Evolutionary conservation across 1,140 invertebrate species (phyloP).

Genomic region (Chionoecetes opilio): DNA sequence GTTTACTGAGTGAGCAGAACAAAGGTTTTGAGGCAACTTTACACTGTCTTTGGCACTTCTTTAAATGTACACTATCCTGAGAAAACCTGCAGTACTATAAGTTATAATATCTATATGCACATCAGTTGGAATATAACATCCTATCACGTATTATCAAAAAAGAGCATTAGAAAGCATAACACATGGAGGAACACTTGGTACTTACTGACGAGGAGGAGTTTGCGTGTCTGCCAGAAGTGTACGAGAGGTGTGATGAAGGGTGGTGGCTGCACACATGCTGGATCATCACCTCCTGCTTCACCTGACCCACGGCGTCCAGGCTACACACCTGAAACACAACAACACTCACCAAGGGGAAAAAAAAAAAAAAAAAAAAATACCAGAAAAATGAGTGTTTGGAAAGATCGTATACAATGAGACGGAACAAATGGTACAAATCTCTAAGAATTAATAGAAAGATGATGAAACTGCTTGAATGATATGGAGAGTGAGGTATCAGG

Average conservation of each 20-base stretch:
- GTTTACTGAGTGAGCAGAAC: too few species aligned
- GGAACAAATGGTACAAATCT: too few species aligned
- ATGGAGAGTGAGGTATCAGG: too few species aligned
- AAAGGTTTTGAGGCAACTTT: too few species aligned
- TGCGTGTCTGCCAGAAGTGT: slow-evolving; percentile 80
- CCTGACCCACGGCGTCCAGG: slow-evolving; percentile 79
- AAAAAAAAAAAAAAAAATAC: background rate
- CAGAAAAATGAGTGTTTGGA: too few species aligned
- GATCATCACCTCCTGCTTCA: slow-evolving; percentile 81
- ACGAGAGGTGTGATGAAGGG: slow-evolving; percentile 78
- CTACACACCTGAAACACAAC: slow-evolving; percentile 77
- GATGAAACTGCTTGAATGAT: too few species aligned
- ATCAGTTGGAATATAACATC: background rate
- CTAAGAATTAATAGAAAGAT: background rate
- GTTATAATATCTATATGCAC: too few species aligned
- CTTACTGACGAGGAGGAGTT: slow-evolving; percentile 80
- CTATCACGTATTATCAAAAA: background rate
- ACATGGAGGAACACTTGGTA: background rate
- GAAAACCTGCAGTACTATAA: too few species aligned
- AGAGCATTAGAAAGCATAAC: background rate
- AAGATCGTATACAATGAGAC: too few species aligned
- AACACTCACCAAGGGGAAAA: too few species aligned
- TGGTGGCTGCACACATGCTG: slow-evolving; percentile 81
- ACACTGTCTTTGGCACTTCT: too few species aligned
- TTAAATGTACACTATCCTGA: too few species aligned